Base-by-base conservation (phyloP, 2,113 vertebrate genomes). In the Lipotes vexillifer region DNA sequence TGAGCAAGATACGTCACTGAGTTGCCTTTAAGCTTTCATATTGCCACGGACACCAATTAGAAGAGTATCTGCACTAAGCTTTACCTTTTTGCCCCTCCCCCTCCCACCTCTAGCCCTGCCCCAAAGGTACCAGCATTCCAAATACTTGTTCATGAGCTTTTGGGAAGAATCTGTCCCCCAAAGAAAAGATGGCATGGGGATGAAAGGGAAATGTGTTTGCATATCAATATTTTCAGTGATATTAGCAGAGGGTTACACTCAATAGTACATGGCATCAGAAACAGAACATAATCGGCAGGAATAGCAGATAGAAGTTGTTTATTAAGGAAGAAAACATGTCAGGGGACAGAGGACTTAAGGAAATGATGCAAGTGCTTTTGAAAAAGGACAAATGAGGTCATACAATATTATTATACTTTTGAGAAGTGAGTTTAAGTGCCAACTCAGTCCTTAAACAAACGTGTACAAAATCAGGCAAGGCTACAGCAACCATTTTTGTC, bases 301-400 rank as follows among this genome's bases (percentile, higher is more conserved):
- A 97, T 93, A 94, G 97, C 88, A 97, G 94, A 94, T 92, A 98
- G 96, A 97, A 97, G 96, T 97, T 97, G 97, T 97, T 97, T 97
- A 95, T 93, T 36, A 6, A 94, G 90, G 90, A 92, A 92, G 88
- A 89, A 97, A 97, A 95, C 85, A 20, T 5, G 29, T 83, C 31
- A 49, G 74, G 82, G 92, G 87, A 68, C 75, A 82, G 5, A 31
- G 57, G 94, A 69, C 97, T n/a, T 71, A 97, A 97, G 95, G 94
- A 97, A 97, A 97, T 97, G 96, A 90, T 97, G 88, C 97, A 97
- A 98, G 97, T 96, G 96, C 98, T 98, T 98, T 97, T 97, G 72
- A 98, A 96, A 98, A 98, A 96, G 95, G 98, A 98, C 92, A 93
- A 92, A 98, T 97, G 97, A 98, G 98, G 98, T 98, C 98, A 98